phyloP scores from a whole-genome alignment of 2,113 vertebrate genomes.

The Oryzias javanicus region DNA sequence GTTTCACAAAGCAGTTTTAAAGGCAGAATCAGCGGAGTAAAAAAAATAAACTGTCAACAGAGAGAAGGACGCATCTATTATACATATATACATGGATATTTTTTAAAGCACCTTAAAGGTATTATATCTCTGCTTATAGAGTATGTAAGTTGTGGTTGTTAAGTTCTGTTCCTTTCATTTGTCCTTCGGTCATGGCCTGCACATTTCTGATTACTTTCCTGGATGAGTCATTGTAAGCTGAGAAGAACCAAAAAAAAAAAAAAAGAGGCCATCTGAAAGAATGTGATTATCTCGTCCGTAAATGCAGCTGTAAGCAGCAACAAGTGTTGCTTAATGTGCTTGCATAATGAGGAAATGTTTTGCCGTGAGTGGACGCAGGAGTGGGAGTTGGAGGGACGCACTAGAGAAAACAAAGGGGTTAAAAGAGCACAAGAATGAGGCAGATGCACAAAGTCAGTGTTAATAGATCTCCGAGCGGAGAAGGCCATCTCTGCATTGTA shows the following conservation, averaged over 20 bases:
- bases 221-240: constrained; percentile 23
- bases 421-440: constrained; percentile 55
- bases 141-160: no score
- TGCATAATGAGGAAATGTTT: not conserved
- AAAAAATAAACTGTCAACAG: not conserved
- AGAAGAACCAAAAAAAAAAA: not conserved
- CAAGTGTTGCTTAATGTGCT: not conserved
- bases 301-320: constrained; percentile 1
- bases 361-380: not conserved
- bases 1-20: not conserved
- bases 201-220: constrained; percentile 27
- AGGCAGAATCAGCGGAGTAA: not conserved
- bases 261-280: not conserved
- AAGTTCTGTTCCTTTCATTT: constrained; percentile 5
- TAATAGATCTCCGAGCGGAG: constrained; percentile 56
- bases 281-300: not conserved
- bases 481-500: constrained; percentile 69
- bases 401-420: constrained; percentile 43
- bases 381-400: constrained; percentile 4
- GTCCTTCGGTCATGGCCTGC: constrained; percentile 21
- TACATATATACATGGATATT: not conserved
- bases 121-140: no score
- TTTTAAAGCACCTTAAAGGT: not conserved
- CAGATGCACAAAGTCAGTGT: constrained; percentile 57
- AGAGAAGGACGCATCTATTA: no score